Percentiles rank a stretch among this genome's conserved stretches.
These are phyloP conservation scores for Zygogramma bicolorata DNA, from an alignment of 2,888 invertebrate species.

Conservation along the genomic window DNA sequence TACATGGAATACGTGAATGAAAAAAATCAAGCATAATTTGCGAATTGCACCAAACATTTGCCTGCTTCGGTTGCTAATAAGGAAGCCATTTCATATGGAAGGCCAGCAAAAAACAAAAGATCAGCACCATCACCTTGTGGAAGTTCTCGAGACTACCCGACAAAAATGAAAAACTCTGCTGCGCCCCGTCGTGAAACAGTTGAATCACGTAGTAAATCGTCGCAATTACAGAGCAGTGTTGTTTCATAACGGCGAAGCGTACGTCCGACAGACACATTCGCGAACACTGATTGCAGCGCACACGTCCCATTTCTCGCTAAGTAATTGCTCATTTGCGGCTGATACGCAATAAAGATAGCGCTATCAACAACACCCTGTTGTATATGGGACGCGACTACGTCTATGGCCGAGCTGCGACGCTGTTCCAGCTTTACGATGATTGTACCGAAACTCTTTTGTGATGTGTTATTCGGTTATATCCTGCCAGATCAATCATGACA, in stretches of 20 bases:
- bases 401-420: background rate
- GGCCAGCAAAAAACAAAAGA: background rate
- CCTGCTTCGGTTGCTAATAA: too few species aligned
- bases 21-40: too few species aligned
- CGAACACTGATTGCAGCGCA: conserved; percentile 38
- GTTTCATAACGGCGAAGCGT: conserved; percentile 35
- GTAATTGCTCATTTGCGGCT: conserved; percentile 60
- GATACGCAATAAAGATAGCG: conserved; percentile 54
- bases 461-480: background rate
- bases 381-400: conserved; percentile 17
- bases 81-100: background rate
- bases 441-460: background rate
- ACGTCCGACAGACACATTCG: conserved; percentile 33
- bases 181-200: conserved; percentile 19
- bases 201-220: conserved; percentile 40
- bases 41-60: too few species aligned
- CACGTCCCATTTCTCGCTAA: conserved; percentile 55
- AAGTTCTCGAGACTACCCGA: background rate
- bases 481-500: background rate
- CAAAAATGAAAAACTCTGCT: conserved; percentile 9
- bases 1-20: too few species aligned
- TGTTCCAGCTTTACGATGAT: background rate
- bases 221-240: conserved; percentile 42
- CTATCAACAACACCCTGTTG: conserved; percentile 43
- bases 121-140: background rate